Base-by-base conservation (phyloP, 2,888 invertebrate genomes). In the Vanessa cardui region DNA sequence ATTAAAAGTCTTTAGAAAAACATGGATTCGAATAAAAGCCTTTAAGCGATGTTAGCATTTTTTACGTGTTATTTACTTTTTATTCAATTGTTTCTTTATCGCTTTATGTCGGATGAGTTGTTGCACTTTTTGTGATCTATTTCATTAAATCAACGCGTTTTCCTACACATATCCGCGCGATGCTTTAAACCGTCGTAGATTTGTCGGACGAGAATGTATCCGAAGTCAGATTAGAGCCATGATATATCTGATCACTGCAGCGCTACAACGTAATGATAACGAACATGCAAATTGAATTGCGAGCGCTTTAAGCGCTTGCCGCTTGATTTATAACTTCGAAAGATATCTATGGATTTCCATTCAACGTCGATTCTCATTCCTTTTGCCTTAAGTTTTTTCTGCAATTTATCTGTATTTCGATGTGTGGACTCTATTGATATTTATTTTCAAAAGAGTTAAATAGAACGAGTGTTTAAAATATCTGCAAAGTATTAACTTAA, bases 241-340 rank as follows among this genome's bases (percentile, higher is more conserved):
- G 54, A 54, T 26, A 54, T 54, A 54, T 54, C 54, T 54, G 31
- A 54, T 54, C 54, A 18, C 54, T 49, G 62, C 62, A 49, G 58
- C 49, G 62, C 18, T 58, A 62, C 44, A 62, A 44, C 46, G 61
- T 47, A 62, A 26, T 20, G 54, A 62, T 56, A 62, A 49, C 50
- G 49, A 58, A 66, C 66, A 66, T 62, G 66, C 62, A 50, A 66
- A 66, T 66, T 66, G 62, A 62, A 58, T 58, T 58, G 62, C 54
- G n/a, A 58, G 62, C 62, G 62, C 56, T 66, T 58, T 16, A 44
- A 58, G 59, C 64, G 64, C 44, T 52, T 50, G 47, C 61, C 47
- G 49, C 39, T 44, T 49, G 18, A 50, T 66, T 26, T 44, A 56
- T 47, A 33, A 46, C 47, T 31, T 54, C 47, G 39, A 26, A 56